Evolutionary conservation across 1,140 invertebrate genomes (phyloP), one percentile per base, ranked within the genome.

Genomic region (Lasaia peninsularis): DNA sequence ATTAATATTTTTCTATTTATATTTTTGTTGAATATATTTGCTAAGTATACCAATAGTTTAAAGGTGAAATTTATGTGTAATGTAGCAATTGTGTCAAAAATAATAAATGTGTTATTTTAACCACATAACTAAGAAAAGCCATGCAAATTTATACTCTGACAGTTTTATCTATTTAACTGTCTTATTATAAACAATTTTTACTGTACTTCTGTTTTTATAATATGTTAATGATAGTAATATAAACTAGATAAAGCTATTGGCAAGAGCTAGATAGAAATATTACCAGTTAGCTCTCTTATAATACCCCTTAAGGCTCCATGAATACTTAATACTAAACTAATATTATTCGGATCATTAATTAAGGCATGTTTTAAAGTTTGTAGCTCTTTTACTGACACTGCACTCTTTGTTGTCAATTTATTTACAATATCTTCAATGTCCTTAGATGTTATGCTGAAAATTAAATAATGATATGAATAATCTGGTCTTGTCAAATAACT

Each of bases 261-360:
- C 2, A 16, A n/a, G n/a, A n/a, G n/a, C n/a, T n/a, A n/a, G n/a
- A n/a, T n/a, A 16, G 16, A 18, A 48, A 31, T 28, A 2, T 60
- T 71, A 90, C 89, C 84, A 67, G 82, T 80, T 37, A 90, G 58
- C 58, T 89, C 81, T 62, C 82, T 72, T 5, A 90, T 78, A 10
- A 90, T 58, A 0, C 83, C 85, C 66, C 86, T 73, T 12, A 90
- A 63, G 24, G 87, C 78, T 11, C 88, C 88, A 54, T 83, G 71
- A 11, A 73, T 75, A 49, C 74, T 78, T 16, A 90, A 62, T n/a
- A 89, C 76, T 14, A 82, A 37, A 57, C 73, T 60, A 49, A 83
- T 81, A 51, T 86, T 69, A n/a, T 69, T 69, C 9, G 24, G 57
- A 57, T 85, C 75, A 14, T 86, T 71, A 34, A 89, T 73, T 6